phyloP scores from a whole-genome alignment of 2,888 invertebrate genomes.

The Sinhomidia bicolor region DNA sequence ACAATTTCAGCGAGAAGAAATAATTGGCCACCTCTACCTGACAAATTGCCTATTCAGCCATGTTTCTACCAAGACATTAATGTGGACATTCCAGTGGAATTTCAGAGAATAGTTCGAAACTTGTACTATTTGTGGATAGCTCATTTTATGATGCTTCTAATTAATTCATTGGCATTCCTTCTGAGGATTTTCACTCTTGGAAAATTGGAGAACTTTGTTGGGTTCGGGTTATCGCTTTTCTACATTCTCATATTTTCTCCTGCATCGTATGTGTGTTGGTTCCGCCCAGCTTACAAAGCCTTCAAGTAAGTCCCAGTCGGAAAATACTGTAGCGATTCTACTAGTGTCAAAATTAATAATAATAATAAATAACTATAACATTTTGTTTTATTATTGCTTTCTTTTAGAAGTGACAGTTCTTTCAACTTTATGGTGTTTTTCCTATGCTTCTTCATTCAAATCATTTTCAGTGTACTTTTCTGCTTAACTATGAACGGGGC shows the following conservation, averaged over 20 bases:
- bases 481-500: conserved; percentile 93
- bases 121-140: conserved; percentile 98
- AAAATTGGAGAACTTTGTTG: conserved; percentile 84
- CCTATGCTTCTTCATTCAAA: conserved; percentile 98
- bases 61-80: conserved; percentile 99
- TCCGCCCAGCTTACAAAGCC: conserved; percentile 99
- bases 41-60: conserved; percentile 95
- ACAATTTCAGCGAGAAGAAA: conserved; percentile 87
- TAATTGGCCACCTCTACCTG: conserved; percentile 99
- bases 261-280: conserved; percentile 99
- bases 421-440: conserved; percentile 99
- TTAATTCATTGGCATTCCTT: conserved; percentile 94
- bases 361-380: neutral
- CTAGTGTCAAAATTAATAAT: neutral
- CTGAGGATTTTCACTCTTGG: conserved; percentile 86
- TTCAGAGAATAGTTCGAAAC: conserved; percentile 97
- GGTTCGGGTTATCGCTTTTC: conserved; percentile 94
- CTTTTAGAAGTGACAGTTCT: conserved; percentile 95
- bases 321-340: too few species aligned
- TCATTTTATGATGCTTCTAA: conserved; percentile 91
- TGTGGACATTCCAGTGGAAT: conserved; percentile 98
- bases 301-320: conserved; percentile 90
- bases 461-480: conserved; percentile 93
- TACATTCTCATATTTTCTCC: conserved; percentile 96
- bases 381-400: neutral